These are phyloP conservation scores for Sisyra terminalis DNA, from an alignment of 2,888 invertebrate species.

Conservation along the genomic window DNA sequence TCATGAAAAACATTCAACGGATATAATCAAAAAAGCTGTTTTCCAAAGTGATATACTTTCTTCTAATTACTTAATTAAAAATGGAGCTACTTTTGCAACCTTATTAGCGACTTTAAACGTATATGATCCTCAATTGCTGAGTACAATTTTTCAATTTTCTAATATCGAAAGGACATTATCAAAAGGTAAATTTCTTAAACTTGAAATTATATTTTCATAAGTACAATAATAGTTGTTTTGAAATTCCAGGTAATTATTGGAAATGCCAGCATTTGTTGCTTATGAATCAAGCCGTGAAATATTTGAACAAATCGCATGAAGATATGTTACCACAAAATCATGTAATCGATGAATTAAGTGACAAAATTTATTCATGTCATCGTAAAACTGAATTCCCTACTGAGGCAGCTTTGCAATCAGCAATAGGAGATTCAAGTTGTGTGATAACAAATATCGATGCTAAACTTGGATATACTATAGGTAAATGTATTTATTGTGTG, in stretches of 20 bases:
- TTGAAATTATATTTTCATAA: background rate
- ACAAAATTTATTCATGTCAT: constrained; percentile 20
- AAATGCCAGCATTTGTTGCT: constrained; percentile 33
- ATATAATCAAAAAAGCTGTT: constrained; percentile 27
- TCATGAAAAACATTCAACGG: constrained; percentile 28
- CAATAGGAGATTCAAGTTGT: constrained; percentile 38
- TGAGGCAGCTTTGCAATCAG: constrained; percentile 29
- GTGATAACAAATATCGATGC: constrained; percentile 34
- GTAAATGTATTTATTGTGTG: constrained; percentile 12
- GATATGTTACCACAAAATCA: constrained; percentile 26
- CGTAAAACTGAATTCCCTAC: constrained; percentile 26
- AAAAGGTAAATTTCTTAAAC: background rate
- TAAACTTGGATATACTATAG: constrained; percentile 22
- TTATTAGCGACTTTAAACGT: constrained; percentile 40
- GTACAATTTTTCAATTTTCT: constrained; percentile 28
- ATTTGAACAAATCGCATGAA: constrained; percentile 19
- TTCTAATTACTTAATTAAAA: constrained; percentile 32
- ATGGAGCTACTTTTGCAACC: constrained; percentile 25
- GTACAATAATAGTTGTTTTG: too few relatives aligned
- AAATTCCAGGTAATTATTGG: constrained; percentile 20
- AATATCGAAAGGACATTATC: background rate
- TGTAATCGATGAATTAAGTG: constrained; percentile 24
- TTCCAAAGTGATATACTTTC: constrained; percentile 13
- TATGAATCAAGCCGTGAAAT: constrained; percentile 33
- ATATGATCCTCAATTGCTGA: constrained; percentile 35